These are phyloP conservation scores for Puma concolor DNA, from an alignment of 2,113 vertebrate species.

Conservation along the genomic window DNA sequence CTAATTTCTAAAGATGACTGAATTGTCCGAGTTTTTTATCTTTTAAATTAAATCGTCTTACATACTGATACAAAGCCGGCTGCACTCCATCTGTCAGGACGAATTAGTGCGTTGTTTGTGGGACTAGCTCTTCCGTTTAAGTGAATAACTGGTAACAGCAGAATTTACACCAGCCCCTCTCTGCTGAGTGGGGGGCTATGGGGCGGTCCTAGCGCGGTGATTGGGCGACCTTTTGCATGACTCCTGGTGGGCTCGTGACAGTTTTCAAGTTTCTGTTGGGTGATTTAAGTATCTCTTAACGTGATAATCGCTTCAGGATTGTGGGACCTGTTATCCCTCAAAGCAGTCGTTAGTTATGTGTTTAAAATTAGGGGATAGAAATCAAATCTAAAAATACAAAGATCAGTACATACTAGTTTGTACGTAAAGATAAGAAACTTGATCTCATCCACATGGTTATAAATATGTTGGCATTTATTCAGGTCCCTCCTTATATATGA, in stretches of 20 bases:
- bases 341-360: background rate
- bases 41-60: constrained; percentile 70
- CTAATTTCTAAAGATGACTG: constrained; percentile 27
- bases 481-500: too few species aligned
- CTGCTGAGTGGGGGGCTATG: background rate
- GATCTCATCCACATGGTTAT: background rate
- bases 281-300: background rate
- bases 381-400: background rate
- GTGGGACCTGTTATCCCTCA: background rate
- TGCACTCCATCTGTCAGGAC: constrained; percentile 36
- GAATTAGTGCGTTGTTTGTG: constrained; percentile 32
- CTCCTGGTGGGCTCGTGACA: background rate
- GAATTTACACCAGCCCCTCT: too few species aligned
- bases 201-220: background rate
- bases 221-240: background rate
- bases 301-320: background rate
- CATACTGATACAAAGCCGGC: constrained; percentile 37
- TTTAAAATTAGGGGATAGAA: background rate
- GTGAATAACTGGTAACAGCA: background rate
- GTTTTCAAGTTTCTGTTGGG: background rate
- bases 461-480: background rate
- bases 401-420: background rate
- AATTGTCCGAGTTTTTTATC: constrained; percentile 39
- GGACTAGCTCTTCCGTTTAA: constrained; percentile 39
- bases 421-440: background rate